Conservation (phyloP, 2,888 invertebrate genomes). For the Deroplatys truncata region DNA sequence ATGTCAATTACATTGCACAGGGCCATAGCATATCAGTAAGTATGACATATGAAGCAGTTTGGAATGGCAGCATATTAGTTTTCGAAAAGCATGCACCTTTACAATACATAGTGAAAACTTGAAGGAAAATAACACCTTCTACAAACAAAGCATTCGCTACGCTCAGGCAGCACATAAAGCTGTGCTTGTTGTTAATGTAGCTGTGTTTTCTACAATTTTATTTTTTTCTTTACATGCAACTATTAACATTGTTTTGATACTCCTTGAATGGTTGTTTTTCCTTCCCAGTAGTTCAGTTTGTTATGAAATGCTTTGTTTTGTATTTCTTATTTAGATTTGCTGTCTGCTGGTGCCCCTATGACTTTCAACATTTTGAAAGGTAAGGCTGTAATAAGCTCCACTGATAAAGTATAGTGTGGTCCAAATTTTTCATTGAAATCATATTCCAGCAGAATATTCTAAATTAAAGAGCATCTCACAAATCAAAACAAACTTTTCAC, state of each 20-base stretch:
- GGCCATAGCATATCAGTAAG: too few species aligned
- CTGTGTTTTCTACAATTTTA: not conserved
- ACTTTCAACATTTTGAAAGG: slow-evolving; percentile 85
- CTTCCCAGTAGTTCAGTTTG: slow-evolving; percentile 25
- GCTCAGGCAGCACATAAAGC: not conserved
- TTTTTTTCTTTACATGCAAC: slow-evolving; percentile 15
- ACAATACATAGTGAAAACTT: not conserved
- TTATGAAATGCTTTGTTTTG: slow-evolving; percentile 27
- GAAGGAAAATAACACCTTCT: not conserved
- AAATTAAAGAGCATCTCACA: too few species aligned
- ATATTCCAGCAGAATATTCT: too few species aligned
- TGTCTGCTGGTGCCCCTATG: slow-evolving; percentile 77
- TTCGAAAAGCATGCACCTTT: not conserved
- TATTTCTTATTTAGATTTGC: slow-evolving; percentile 56
- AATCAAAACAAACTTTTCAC: too few species aligned
- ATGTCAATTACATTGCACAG: too few species aligned
- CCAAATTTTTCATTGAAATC: not conserved
- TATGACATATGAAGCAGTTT: not conserved
- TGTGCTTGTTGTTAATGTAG: not conserved
- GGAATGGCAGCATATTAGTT: not conserved
- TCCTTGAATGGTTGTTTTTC: slow-evolving; percentile 6
- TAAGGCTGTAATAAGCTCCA: slow-evolving; percentile 45
- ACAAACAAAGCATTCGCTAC: not conserved
- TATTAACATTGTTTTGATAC: slow-evolving; percentile 1
- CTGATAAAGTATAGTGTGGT: not conserved